Evolutionary conservation across 2,888 invertebrate species (phyloP).

Genomic region (Heliconius aoede): DNA sequence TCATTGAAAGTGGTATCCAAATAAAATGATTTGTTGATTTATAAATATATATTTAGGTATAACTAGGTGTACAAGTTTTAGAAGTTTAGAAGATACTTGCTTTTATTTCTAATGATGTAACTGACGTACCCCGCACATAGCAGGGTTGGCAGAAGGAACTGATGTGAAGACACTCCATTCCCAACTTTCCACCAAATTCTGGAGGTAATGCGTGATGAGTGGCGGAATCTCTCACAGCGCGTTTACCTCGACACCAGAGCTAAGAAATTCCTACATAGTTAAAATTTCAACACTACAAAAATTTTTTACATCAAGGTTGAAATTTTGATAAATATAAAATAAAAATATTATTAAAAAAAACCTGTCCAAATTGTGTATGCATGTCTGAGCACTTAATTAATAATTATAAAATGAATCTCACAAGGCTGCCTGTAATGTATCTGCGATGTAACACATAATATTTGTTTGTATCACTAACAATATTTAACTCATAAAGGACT

Average conservation of each 20-base stretch:
- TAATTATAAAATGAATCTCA: neutral
- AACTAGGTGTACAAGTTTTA: neutral
- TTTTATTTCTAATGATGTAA: neutral
- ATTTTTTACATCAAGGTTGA: neutral
- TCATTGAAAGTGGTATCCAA: neutral
- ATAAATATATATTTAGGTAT: neutral
- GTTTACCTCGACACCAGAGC: no score
- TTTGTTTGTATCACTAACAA: neutral
- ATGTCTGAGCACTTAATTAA: constrained; percentile 15
- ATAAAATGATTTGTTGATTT: neutral
- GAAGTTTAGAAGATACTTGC: no score
- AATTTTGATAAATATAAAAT: neutral
- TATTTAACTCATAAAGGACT: neutral
- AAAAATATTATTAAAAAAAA: constrained; percentile 15
- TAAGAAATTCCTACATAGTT: neutral
- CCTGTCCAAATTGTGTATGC: neutral
- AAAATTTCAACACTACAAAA: neutral
- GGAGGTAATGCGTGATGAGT: no score
- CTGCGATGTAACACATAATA: no score
- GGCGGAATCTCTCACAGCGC: no score
- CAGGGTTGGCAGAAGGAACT: no score
- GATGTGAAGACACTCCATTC: no score
- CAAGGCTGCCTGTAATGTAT: constrained; percentile 9
- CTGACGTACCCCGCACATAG: no score
- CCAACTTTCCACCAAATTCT: no score